phyloP scores from a whole-genome alignment of 2,888 invertebrate genomes.

The Dicranocentrus wangi region DNA sequence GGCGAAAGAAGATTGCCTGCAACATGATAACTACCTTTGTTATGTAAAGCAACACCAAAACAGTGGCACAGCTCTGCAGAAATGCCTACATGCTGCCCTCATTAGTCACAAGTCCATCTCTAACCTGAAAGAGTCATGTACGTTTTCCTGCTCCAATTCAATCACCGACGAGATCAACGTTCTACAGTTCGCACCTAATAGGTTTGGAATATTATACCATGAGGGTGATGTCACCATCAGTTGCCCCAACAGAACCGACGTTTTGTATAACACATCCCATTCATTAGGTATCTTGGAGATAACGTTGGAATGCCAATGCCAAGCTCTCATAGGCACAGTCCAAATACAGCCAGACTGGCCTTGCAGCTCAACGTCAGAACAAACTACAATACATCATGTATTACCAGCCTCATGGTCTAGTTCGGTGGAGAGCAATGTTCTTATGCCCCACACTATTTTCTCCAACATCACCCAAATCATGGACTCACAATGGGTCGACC shows the following conservation, averaged over 20 bases:
- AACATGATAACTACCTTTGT: too few species aligned
- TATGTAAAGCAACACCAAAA: background rate
- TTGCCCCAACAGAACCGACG: background rate
- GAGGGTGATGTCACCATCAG: background rate
- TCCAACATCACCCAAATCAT: background rate
- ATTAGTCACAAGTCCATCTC: background rate
- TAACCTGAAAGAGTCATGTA: background rate
- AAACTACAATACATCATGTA: background rate
- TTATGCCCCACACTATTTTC: background rate
- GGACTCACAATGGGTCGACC: background rate
- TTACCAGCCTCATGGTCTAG: conserved; percentile 8
- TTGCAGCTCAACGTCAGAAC: background rate
- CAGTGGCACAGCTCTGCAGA: background rate
- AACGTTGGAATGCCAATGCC: background rate
- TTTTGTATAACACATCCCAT: background rate
- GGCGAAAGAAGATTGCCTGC: too few species aligned
- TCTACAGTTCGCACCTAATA: background rate
- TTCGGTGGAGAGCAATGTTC: background rate
- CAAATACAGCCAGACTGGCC: background rate
- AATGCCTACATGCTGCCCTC: background rate
- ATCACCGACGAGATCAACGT: background rate
- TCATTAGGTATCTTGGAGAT: background rate
- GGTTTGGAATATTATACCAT: background rate
- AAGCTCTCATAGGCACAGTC: background rate
- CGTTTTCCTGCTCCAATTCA: background rate